Percentiles rank a stretch among this genome's conserved stretches.
These are phyloP conservation scores for Brienomyrus longianalis DNA, from an alignment of 2,113 vertebrate species.

Conservation along the genomic window DNA sequence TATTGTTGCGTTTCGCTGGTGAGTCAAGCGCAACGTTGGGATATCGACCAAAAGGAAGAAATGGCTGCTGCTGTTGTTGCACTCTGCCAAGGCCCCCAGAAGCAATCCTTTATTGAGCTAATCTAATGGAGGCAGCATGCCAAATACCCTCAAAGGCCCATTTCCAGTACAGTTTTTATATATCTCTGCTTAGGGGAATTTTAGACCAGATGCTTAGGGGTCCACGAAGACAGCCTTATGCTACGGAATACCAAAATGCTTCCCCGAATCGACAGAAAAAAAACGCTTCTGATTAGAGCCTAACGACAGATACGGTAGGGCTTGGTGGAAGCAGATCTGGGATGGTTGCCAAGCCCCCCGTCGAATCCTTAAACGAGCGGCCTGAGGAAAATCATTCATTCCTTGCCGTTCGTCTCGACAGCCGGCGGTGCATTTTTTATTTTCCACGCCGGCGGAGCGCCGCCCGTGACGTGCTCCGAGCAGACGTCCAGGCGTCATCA, in stretches of 20 bases:
- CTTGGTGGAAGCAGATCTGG: constrained; percentile 30
- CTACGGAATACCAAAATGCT: constrained; percentile 11
- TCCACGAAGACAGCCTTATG: constrained; percentile 24
- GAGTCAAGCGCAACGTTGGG: background rate
- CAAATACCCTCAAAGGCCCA: constrained; percentile 11
- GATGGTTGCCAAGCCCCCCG: constrained; percentile 25
- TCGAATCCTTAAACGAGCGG: constrained; percentile 26
- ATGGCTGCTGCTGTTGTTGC: constrained; percentile 13
- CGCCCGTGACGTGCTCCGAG: background rate
- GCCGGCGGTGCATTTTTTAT: constrained; percentile 24
- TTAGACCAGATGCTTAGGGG: constrained; percentile 25
- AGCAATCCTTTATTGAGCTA: constrained; percentile 34
- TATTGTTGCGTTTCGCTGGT: background rate
- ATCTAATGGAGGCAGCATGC: constrained; percentile 21
- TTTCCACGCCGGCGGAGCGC: background rate
- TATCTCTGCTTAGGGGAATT: constrained; percentile 33
- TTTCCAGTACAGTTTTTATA: constrained; percentile 29
- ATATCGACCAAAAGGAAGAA: constrained; percentile 7
- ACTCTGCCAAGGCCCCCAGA: constrained; percentile 24
- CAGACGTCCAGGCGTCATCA: constrained; percentile 27
- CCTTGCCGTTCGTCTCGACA: constrained; percentile 20
- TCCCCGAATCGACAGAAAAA: background rate
- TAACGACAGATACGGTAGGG: constrained; percentile 16
- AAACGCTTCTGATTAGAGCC: constrained; percentile 24
- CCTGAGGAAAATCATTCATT: constrained; percentile 33